Evolutionary conservation across 2,797 vertebrate genomes (phyloP).

Genomic region (Dallia pectoralis): DNA sequence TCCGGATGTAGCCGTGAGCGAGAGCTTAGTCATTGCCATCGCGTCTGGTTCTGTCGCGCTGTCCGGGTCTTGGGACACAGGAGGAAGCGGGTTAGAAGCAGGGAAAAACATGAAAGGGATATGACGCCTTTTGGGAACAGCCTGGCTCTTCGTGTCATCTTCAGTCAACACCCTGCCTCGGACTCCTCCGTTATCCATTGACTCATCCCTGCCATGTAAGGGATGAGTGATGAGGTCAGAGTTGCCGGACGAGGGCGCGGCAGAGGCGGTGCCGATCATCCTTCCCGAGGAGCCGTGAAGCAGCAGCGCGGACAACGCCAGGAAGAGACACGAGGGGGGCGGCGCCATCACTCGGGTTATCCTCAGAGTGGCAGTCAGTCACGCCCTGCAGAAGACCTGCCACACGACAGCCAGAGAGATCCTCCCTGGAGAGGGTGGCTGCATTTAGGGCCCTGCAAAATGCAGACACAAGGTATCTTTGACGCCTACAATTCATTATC

Average conservation of each 20-base stretch:
- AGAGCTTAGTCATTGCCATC: not conserved
- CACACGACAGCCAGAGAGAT: slow-evolving; percentile 12
- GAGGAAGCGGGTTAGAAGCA: not conserved
- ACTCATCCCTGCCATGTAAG: not conserved
- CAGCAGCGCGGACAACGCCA: slow-evolving; percentile 26
- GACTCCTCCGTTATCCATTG: not conserved
- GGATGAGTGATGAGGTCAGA: slow-evolving; percentile 10
- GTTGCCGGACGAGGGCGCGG: slow-evolving; percentile 25
- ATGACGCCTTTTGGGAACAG: not conserved
- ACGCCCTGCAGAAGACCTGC: slow-evolving; percentile 36
- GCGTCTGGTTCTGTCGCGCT: not conserved
- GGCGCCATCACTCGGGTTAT: slow-evolving; percentile 41
- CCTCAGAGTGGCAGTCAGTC: slow-evolving; percentile 8
- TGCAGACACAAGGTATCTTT: not conserved
- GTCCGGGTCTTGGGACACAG: not conserved
- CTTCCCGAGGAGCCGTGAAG: slow-evolving; percentile 43
- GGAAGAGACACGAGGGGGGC: slow-evolving; percentile 34
- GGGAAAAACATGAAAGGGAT: not conserved
- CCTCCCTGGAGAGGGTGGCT: not conserved
- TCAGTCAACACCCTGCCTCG: not conserved
- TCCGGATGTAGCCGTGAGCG: not conserved
- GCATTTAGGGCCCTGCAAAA: not conserved
- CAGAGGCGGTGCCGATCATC: slow-evolving; percentile 24
- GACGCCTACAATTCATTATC: not conserved
- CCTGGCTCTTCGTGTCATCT: not conserved